Percentiles rank a stretch among this genome's conserved stretches.
Evolutionary conservation across 2,888 invertebrate genomes (phyloP).

Genomic region (Perizoma affinitatum): DNA sequence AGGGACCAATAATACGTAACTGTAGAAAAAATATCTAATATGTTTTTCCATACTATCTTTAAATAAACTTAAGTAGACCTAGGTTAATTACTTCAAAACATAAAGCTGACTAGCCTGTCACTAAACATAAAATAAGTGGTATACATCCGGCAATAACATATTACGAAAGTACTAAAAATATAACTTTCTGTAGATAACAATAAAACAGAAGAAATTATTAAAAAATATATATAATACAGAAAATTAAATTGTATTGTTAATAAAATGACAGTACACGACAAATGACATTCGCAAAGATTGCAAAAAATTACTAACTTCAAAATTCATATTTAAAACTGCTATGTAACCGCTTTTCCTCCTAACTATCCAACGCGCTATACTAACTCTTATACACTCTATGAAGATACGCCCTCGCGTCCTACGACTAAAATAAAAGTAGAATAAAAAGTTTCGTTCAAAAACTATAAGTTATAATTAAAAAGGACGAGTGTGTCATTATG

Average conservation of each 20-base stretch:
- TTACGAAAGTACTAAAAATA: conserved; percentile 11
- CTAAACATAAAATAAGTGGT: background rate
- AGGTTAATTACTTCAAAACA: too few species aligned
- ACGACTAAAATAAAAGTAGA: conserved; percentile 10
- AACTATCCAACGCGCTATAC: conserved; percentile 15
- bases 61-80: too few species aligned
- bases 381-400: conserved; percentile 32
- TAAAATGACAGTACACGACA: too few species aligned
- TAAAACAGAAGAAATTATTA: conserved; percentile 1
- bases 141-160: conserved; percentile 4
- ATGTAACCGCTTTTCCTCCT: conserved; percentile 4
- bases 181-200: conserved; percentile 13
- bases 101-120: background rate
- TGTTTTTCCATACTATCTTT: too few species aligned
- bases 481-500: conserved; percentile 34
- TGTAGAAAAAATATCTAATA: too few species aligned
- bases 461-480: conserved; percentile 46
- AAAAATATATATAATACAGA: too few species aligned
- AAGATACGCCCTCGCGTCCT: conserved; percentile 16
- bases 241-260: too few species aligned
- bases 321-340: too few species aligned
- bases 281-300: too few species aligned
- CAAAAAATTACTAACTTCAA: too few species aligned
- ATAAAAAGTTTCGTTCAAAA: conserved; percentile 26
- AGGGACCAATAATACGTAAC: too few species aligned